Percentiles rank a stretch among this genome's conserved stretches.
phyloP scores from a whole-genome alignment of 2,113 vertebrate species.

The Rattus rattus region DNA sequence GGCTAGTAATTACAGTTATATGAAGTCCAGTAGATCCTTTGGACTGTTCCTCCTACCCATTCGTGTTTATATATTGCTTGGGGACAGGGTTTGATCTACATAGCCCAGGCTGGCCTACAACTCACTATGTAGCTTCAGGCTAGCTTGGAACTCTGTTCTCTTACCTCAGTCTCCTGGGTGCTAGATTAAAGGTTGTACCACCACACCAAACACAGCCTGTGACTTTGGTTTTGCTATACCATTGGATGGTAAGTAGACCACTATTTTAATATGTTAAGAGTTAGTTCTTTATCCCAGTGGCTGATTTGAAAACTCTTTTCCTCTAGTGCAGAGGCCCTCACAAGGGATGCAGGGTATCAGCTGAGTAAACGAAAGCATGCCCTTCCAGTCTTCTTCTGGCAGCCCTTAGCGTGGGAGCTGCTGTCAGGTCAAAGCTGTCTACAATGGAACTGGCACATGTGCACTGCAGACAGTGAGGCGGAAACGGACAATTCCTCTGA shows the following conservation, averaged over 20 bases:
- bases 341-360: conserved; percentile 5
- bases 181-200: neutral
- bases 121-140: neutral
- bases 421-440: neutral
- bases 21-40: neutral
- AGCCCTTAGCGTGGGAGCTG: neutral
- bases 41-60: neutral
- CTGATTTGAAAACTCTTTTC: conserved; percentile 19
- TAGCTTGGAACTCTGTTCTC: neutral
- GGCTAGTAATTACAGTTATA: neutral
- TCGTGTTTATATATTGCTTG: neutral
- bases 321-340: neutral
- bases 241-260: neutral
- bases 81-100: neutral
- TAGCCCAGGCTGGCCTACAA: neutral
- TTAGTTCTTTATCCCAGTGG: conserved; percentile 36
- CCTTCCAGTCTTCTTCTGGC: conserved; percentile 4
- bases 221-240: neutral
- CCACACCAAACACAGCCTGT: neutral
- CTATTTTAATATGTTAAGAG: conserved; percentile 46
- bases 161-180: neutral
- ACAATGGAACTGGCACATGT: neutral
- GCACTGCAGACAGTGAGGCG: neutral
- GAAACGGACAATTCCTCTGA: neutral
- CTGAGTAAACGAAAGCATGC: neutral